Evolutionary conservation across 2,113 vertebrate genomes (phyloP).

Genomic region (Formicarius rufipectus): DNA sequence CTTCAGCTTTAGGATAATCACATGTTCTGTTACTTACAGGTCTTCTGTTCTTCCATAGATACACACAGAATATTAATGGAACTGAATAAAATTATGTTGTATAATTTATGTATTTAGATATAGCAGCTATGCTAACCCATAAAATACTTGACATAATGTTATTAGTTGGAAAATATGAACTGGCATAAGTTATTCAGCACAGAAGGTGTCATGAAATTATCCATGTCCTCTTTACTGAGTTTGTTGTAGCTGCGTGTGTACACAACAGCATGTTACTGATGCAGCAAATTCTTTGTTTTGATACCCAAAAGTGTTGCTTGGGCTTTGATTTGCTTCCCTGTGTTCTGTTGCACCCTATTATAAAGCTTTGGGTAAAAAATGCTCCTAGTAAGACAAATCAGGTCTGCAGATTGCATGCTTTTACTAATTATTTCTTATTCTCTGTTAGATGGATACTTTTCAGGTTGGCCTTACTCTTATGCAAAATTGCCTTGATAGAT

Average conservation of each 20-base stretch:
- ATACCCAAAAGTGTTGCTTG: background rate
- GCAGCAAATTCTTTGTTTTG: background rate
- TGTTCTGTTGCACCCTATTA: background rate
- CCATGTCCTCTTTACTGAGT: constrained; percentile 15
- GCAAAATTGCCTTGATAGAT: constrained; percentile 63
- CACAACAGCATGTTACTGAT: background rate
- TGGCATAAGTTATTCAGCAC: background rate
- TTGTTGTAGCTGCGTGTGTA: background rate
- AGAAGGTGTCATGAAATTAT: constrained; percentile 14
- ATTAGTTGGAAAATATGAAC: constrained; percentile 5
- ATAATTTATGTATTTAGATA: no score
- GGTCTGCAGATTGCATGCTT: background rate
- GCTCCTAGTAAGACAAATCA: background rate
- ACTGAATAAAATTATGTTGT: background rate
- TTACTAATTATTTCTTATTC: constrained; percentile 37
- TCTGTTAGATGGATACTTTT: constrained; percentile 5
- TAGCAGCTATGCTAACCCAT: background rate
- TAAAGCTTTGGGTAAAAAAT: background rate
- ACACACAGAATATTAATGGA: background rate
- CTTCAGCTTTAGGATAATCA: constrained; percentile 16
- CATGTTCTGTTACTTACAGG: background rate
- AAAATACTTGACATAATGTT: constrained; percentile 20
- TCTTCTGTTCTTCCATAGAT: background rate
- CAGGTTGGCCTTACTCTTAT: constrained; percentile 22
- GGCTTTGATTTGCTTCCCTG: constrained; percentile 21